Base-by-base conservation (phyloP, 2,113 vertebrate species). In the Epinephelus lanceolatus region DNA sequence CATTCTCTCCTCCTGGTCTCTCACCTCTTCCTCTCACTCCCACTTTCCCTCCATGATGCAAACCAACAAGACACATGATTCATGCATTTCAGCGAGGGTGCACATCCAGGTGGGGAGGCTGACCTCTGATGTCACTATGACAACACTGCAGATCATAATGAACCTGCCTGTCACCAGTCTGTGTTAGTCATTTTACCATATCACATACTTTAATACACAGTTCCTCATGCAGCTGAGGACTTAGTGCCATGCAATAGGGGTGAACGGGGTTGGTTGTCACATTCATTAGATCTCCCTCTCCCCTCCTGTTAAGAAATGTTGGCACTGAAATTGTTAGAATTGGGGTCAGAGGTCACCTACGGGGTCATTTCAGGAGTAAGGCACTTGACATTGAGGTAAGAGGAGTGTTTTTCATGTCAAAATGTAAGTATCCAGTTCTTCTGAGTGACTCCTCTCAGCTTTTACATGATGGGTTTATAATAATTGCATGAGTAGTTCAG, bases 71-170 rank as follows among this genome's bases (percentile, higher is more conserved):
- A 79, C 87, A n/a, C 33, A 42, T 85, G 88, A 92, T 57, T 93
- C 88, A 89, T 71, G 40, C 56, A 13, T 69, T 27, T 49, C 75
- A 56, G 61, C 40, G 56, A 69, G 76, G 61, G 27, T 42, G 14
- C 25, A 59, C 74, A 30, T 68, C 49, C 25, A 25, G 23, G 51
- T 17, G 49, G 12, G 68, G 87, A 84, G 9, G 56, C 75, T 85
- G 79, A 78, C 73, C 47, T 83, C 66, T 86, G 86, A 76, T 56
- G 84, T 88, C 49, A 88, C 71, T 72, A 70, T 84, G 74, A 86
- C 74, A 27, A 62, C 71, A 21, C 12, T 27, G 17, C 13, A 0
- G 40, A 57, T 37, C 33, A 42, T 69, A 53, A 85, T 62, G 68
- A 81, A 79, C 69, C 81, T 45, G 30, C 27, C 67, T 57, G 61